Conservation (phyloP, 2,888 invertebrate species). For the Drosophila formosana region DNA sequence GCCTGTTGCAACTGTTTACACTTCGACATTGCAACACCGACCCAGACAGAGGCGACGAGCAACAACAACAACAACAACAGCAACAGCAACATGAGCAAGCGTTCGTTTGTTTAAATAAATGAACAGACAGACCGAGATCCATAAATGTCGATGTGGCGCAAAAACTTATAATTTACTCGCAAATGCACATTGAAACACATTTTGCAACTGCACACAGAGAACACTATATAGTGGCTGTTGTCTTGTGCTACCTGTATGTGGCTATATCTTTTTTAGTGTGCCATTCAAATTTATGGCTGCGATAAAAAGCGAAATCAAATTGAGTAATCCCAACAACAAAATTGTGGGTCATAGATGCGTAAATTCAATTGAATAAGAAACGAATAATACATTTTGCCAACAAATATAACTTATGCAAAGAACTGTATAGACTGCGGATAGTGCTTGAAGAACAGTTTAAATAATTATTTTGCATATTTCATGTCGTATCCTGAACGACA, state of each 20-base stretch:
- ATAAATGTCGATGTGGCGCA: slow-evolving; percentile 29
- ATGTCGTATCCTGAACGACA: neutral
- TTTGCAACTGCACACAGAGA: slow-evolving; percentile 17
- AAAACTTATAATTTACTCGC: slow-evolving; percentile 34
- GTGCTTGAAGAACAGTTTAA: neutral
- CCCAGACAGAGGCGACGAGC: neutral
- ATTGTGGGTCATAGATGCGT: neutral
- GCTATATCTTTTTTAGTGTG: neutral
- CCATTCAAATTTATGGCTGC: slow-evolving; percentile 15
- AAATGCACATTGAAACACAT: slow-evolving; percentile 26
- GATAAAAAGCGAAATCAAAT: neutral
- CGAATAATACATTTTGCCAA: neutral
- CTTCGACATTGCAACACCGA: slow-evolving; percentile 50
- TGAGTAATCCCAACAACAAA: neutral
- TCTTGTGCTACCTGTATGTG: slow-evolving; percentile 7
- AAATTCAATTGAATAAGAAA: neutral
- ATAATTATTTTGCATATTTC: neutral
- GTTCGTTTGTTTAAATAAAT: slow-evolving; percentile 35
- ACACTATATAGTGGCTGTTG: neutral
- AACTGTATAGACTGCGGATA: neutral
- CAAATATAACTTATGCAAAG: neutral
- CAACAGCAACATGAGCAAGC: slow-evolving; percentile 13
- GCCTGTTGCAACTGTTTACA: slow-evolving; percentile 58
- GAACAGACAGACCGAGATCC: slow-evolving; percentile 9
- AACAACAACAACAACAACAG: slow-evolving; percentile 3